Base-by-base conservation (phyloP, 2,113 vertebrate species). In the Etheostoma spectabile region DNA sequence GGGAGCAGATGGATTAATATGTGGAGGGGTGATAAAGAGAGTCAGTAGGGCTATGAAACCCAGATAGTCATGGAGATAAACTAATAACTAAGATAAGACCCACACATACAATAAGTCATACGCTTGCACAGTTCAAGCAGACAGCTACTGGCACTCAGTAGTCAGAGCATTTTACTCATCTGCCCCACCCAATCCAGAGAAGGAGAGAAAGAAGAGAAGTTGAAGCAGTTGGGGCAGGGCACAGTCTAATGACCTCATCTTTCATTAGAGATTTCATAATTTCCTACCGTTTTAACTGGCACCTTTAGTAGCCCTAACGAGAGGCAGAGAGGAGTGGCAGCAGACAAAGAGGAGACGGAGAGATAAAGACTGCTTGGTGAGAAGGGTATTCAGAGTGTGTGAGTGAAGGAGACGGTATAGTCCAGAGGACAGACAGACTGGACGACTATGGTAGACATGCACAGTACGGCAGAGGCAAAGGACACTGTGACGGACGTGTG, bases 21-120 rank as follows among this genome's bases (percentile, higher is more conserved):
- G 79, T 67, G 68, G 65, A 77, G 69, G 85, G 60, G 65, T 75
- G 84, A 89, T 81, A 73, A 75, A 30, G 72, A 76, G 82, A 89
- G 73, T 49, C 87, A 86, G 86, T 74, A 53, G 75, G 74, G 75
- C 82, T 57, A 73, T 79, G 82, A 87, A 83, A 79, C 84, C 73
- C 82, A 78, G 91, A 94, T 92, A 91, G 91, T 92, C 88, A 91
- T 74, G 82, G 51, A 88, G 91, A 94, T 94, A 86, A 90, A 92
- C 86, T 94, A 94, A 94, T 92, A 89, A 89, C 88, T 68, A 61
- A 57, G 91, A 93, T 93, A 92, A 86, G 81, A 89, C 21, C 27
- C 61, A 42, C 56, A 76, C 71, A 74, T 72, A 72, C 83, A 70
- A 78, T 55, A 87, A 82, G 85, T 73, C 60, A 74, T 67, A 79